These are phyloP conservation scores for Parauchenoglanis punctatus DNA, from an alignment of 2,797 vertebrate genomes.

Conservation along the genomic window DNA sequence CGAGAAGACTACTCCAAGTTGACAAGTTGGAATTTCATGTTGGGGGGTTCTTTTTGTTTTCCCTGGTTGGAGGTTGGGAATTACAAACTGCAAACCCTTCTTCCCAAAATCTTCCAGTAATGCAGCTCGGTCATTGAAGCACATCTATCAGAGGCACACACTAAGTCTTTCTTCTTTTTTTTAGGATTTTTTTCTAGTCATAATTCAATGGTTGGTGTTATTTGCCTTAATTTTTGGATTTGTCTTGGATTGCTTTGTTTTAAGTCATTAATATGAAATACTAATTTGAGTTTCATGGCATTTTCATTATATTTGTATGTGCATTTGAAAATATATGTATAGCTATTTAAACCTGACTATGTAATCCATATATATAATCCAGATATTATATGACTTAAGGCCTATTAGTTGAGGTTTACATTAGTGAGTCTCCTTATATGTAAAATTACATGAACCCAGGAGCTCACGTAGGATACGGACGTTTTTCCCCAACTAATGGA, in stretches of 20 bases:
- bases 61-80: not conserved
- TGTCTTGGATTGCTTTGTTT: not conserved
- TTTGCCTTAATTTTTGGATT: not conserved
- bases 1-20: not conserved
- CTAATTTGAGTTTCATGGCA: not conserved
- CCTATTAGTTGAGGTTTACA: not conserved
- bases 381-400: not conserved
- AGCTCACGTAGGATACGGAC: not conserved
- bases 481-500: not conserved
- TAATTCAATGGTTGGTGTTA: not conserved
- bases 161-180: not conserved
- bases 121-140: not conserved
- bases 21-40: not conserved
- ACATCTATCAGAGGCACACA: not conserved
- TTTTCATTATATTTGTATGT: not conserved
- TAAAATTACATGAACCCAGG: not conserved
- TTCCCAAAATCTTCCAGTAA: not conserved
- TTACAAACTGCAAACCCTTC: not conserved
- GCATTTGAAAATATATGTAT: not conserved
- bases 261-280: not conserved
- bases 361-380: not conserved
- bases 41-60: not conserved
- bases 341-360: not conserved
- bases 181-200: not conserved
- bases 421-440: not conserved